Percentiles rank a stretch among this genome's conserved stretches.
phyloP scores from a whole-genome alignment of 2,113 vertebrate species.

The Dermatemys mawii region DNA sequence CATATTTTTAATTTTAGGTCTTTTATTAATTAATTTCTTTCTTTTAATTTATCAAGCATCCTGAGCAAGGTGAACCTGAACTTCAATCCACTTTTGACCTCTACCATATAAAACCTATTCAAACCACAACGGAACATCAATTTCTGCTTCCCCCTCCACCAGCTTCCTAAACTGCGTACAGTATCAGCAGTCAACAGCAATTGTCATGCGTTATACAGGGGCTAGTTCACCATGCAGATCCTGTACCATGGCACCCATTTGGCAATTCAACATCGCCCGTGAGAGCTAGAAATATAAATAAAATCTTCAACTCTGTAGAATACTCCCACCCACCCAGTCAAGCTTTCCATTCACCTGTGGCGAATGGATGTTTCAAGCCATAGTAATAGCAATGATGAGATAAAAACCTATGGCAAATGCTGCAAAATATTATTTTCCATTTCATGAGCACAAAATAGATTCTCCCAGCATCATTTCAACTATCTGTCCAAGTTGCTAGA shows the following conservation, averaged over 20 bases:
- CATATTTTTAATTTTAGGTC: not conserved
- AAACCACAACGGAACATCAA: not conserved
- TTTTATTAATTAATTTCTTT: not conserved
- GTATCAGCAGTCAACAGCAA: not conserved
- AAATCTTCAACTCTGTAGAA: not conserved
- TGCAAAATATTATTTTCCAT: not conserved
- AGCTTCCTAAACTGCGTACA: not conserved
- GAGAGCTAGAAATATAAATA: not conserved
- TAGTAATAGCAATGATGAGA: not conserved
- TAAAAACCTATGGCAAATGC: not conserved
- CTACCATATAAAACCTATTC: not conserved
- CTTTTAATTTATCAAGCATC: not conserved
- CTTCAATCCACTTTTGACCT: not conserved
- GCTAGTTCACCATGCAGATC: not conserved
- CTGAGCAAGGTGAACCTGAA: not conserved
- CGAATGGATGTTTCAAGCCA: not conserved
- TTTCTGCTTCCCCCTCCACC: not conserved
- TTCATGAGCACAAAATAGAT: not conserved
- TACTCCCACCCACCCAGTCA: not conserved
- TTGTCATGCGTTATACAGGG: not conserved
- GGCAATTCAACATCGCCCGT: slow-evolving; percentile 2
- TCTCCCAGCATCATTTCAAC: slow-evolving; percentile 7
- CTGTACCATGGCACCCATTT: not conserved
- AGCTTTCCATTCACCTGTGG: not conserved
- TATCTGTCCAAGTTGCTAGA: not conserved